Base-by-base conservation (phyloP, 2,888 invertebrate genomes). In the Erpobdella octoculata region DNA sequence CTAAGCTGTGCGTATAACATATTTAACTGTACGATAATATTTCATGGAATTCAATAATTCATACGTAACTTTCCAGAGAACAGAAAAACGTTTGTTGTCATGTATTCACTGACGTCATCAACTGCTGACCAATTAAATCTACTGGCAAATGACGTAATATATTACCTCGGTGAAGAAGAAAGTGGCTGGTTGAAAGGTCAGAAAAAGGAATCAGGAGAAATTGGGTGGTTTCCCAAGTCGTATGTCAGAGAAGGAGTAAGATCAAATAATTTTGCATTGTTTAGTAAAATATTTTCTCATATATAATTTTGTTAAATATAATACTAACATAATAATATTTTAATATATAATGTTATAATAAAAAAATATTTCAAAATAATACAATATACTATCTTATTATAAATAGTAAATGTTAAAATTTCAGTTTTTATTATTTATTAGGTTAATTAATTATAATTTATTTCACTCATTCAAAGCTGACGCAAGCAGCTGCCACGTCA, bases 121-220 rank as follows among this genome's bases (percentile, higher is more conserved):
- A 76, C 75, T 62, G 75, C 76, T 66, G 78, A 78, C 46, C 36
- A 80, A 72, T 73, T 80, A 65, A 74, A 72, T 38, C 74, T 80
- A 21, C 71, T 73, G 38, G 77, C 77, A 72, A 79, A 79, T 61
- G 80, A 80, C 71, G 73, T 78, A 48, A 73, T 80, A 15, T 73
- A 76, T 37, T 78, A 77, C 15, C 75, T 77, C 2, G 48, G 31
- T n/a, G 73, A 76, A 41, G 79, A 78, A 72, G 75, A 76, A 41
- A 79, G 79, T 74, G 80, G 80, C 37, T 81, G 81, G 81, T 78
- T 80, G 78, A 76, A 76, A 59, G 80, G 79, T 1, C 73, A 70
- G 38, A 78, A 78, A 66, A 53, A 66, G 58, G 74, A 73, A 48
- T 73, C 75, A 5, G 76, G 75, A 31, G 76, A 78, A 41, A 78